Conservation (phyloP, 2,888 invertebrate genomes). For the Caenorhabditis wallacei region DNA sequence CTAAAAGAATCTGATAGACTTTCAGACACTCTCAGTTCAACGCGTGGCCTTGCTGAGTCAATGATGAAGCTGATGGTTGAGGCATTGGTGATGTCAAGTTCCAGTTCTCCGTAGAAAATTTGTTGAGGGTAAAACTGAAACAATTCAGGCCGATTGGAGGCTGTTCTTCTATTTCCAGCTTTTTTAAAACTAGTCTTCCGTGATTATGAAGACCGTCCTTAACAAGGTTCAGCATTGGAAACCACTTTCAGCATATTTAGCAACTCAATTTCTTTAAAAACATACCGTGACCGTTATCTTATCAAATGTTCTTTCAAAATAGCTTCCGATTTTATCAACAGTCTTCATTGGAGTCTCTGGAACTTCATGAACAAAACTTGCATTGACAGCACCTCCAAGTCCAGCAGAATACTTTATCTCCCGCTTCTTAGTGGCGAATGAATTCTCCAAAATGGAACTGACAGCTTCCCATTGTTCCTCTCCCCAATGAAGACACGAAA, state of each 20-base stretch:
- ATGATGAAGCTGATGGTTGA: background rate
- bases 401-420: background rate
- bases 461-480: background rate
- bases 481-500: background rate
- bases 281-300: background rate
- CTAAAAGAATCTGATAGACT: background rate
- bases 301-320: background rate
- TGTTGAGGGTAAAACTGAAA: slow-evolving; percentile 31
- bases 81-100: background rate
- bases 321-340: background rate
- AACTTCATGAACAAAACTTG: background rate
- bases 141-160: no score
- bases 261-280: no score
- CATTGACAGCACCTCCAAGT: background rate
- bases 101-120: slow-evolving; percentile 26
- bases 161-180: no score
- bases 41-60: background rate
- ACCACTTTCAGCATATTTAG: no score
- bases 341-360: background rate
- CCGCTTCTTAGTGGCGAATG: background rate
- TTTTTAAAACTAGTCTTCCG: no score
- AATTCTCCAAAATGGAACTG: background rate
- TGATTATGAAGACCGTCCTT: no score
- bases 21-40: background rate
- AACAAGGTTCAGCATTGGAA: no score